Evolutionary conservation across 2,113 vertebrate species (phyloP).

Genomic region (Vulpes ferrilata): DNA sequence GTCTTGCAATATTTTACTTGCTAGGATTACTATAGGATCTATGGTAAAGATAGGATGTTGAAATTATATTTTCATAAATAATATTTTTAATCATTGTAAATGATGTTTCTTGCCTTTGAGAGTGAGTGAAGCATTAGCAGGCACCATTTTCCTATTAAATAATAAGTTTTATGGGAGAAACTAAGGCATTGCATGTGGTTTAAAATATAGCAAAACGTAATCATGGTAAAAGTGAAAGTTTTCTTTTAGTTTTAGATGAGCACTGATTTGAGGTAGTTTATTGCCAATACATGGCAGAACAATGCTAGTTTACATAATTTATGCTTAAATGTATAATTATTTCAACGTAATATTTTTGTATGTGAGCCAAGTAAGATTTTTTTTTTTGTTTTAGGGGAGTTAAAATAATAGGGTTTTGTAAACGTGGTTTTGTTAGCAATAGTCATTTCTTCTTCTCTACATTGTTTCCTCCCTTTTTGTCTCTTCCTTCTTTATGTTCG

Average conservation of each 20-base stretch:
- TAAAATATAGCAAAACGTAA: background rate
- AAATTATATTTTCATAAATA: background rate
- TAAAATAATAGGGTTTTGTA: background rate
- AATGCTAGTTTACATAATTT: background rate
- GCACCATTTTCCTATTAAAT: background rate
- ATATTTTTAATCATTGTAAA: background rate
- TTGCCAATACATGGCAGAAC: background rate
- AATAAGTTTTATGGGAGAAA: background rate
- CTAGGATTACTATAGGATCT: background rate
- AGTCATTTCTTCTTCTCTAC: background rate
- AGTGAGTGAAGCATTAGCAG: background rate
- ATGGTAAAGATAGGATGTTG: background rate
- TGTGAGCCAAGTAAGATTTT: background rate
- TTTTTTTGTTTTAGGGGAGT: background rate
- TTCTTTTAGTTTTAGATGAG: slow-evolving; percentile 9
- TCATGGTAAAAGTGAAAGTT: background rate
- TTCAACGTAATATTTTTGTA: background rate
- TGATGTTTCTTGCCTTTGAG: background rate
- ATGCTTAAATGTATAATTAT: slow-evolving; percentile 14
- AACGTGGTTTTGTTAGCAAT: background rate
- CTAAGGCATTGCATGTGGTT: background rate
- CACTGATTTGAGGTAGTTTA: background rate
- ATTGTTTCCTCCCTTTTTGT: background rate
- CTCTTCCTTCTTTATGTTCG: background rate
- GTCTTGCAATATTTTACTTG: background rate